A percentile compares a stretch with the other conserved stretches of the same genome.
These are phyloP conservation scores for Stegana nigrithorax DNA, from an alignment of 2,888 invertebrate species.

Conservation along the genomic window DNA sequence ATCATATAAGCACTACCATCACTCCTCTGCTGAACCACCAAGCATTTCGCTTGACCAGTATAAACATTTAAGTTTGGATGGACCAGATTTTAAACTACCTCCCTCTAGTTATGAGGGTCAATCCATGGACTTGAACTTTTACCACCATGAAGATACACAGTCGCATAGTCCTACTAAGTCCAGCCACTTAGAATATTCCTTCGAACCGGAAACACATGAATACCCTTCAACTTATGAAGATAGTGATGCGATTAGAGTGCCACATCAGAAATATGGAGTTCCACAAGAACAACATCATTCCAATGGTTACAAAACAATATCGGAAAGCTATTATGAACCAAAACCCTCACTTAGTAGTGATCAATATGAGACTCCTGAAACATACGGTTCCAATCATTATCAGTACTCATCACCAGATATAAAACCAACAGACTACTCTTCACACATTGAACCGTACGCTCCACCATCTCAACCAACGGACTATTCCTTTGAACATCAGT, in stretches of 20 bases:
- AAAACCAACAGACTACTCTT: too few relatives aligned
- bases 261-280: slow-evolving; percentile 48
- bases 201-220: slow-evolving; percentile 24
- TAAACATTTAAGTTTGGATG: slow-evolving; percentile 55
- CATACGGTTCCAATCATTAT: slow-evolving; percentile 36
- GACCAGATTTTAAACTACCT: slow-evolving; percentile 55
- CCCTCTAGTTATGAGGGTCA: slow-evolving; percentile 59
- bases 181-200: slow-evolving; percentile 46
- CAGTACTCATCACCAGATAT: too few relatives aligned
- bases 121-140: slow-evolving; percentile 62
- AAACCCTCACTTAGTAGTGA: too few relatives aligned
- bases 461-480: background rate
- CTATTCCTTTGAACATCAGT: slow-evolving; percentile 19
- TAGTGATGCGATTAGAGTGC: slow-evolving; percentile 23
- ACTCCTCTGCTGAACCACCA: slow-evolving; percentile 30
- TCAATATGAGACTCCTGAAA: slow-evolving; percentile 33
- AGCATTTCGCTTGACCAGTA: slow-evolving; percentile 52
- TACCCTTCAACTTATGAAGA: slow-evolving; percentile 36
- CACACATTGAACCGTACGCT: slow-evolving; percentile 31
- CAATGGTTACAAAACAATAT: background rate
- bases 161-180: slow-evolving; percentile 48
- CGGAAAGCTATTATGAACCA: too few relatives aligned
- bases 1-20: slow-evolving; percentile 43
- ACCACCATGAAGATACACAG: slow-evolving; percentile 42
- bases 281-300: slow-evolving; percentile 36